Evolutionary conservation across 2,888 invertebrate species (phyloP).

Genomic region (Lasioglossum pauxillum): DNA sequence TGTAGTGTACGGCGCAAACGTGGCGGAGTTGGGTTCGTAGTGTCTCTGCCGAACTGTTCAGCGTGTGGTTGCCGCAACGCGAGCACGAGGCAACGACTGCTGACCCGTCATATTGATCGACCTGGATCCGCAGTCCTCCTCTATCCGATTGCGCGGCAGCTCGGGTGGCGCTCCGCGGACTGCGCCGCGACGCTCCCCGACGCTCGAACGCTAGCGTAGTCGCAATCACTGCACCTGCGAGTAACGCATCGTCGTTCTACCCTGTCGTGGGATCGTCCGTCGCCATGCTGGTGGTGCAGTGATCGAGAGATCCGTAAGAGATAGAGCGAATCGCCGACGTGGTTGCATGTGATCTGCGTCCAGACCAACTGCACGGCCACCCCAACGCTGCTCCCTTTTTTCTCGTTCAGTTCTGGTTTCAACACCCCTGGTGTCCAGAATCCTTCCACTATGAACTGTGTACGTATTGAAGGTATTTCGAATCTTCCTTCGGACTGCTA

Average conservation of each 20-base stretch:
- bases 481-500: not conserved
- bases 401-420: constrained; percentile 12
- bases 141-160: constrained; percentile 66
- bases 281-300: constrained; percentile 46
- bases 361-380: not conserved
- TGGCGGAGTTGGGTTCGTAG: not conserved
- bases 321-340: constrained; percentile 10
- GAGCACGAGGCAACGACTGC: constrained; percentile 62
- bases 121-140: constrained; percentile 66
- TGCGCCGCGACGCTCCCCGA: constrained; percentile 42
- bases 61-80: constrained; percentile 58
- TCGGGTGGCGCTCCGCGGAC: constrained; percentile 44
- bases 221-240: constrained; percentile 48
- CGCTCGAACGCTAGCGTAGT: constrained; percentile 57
- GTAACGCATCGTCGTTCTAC: constrained; percentile 41
- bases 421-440: constrained; percentile 36
- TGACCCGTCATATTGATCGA: constrained; percentile 70
- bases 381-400: not conserved
- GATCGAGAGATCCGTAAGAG: constrained; percentile 17
- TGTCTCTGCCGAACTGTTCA: not conserved
- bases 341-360: not conserved
- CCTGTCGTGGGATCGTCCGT: constrained; percentile 40
- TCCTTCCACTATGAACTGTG: constrained; percentile 28
- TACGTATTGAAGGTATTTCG: constrained; percentile 36
- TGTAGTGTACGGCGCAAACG: constrained; percentile 39